These are phyloP conservation scores for Neogobius melanostomus DNA, from an alignment of 2,113 vertebrate species.

Conservation along the genomic window DNA sequence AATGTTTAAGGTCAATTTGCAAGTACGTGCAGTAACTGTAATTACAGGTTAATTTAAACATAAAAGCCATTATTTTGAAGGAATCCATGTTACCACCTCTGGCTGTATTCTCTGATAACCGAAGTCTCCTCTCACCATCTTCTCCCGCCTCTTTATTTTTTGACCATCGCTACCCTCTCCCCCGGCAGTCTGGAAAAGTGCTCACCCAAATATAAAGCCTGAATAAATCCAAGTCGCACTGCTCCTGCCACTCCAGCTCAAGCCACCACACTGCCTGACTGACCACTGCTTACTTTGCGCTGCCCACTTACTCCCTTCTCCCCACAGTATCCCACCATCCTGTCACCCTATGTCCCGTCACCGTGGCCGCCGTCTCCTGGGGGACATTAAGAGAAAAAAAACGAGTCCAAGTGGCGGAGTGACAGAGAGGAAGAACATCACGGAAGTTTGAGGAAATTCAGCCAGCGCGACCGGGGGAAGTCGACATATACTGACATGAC, in stretches of 20 bases:
- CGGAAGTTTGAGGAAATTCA: slow-evolving; percentile 18
- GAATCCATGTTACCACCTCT: too few species aligned
- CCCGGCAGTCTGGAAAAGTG: slow-evolving; percentile 51
- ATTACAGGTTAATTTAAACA: too few species aligned
- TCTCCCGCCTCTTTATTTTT: slow-evolving; percentile 45
- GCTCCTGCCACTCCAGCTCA: slow-evolving; percentile 38
- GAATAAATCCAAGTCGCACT: slow-evolving; percentile 37
- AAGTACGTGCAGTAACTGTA: too few species aligned
- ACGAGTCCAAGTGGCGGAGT: slow-evolving; percentile 52
- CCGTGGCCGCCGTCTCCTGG: slow-evolving; percentile 47
- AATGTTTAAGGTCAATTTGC: too few species aligned
- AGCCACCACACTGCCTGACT: slow-evolving; percentile 39
- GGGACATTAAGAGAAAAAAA: slow-evolving; percentile 32
- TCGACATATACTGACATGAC: slow-evolving; percentile 46
- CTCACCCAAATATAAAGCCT: slow-evolving; percentile 45
- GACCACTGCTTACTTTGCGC: slow-evolving; percentile 28
- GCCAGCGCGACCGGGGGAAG: slow-evolving; percentile 22
- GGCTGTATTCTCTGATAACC: too few species aligned
- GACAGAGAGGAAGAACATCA: slow-evolving; percentile 33
- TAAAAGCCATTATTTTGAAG: too few species aligned
- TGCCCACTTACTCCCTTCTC: slow-evolving; percentile 11
- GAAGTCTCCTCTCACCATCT: neutral
- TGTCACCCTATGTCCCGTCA: slow-evolving; percentile 66
- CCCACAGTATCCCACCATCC: slow-evolving; percentile 25
- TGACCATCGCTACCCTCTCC: slow-evolving; percentile 53